Conservation (phyloP, 2,888 invertebrate species). For the Aphidius colemani region DNA sequence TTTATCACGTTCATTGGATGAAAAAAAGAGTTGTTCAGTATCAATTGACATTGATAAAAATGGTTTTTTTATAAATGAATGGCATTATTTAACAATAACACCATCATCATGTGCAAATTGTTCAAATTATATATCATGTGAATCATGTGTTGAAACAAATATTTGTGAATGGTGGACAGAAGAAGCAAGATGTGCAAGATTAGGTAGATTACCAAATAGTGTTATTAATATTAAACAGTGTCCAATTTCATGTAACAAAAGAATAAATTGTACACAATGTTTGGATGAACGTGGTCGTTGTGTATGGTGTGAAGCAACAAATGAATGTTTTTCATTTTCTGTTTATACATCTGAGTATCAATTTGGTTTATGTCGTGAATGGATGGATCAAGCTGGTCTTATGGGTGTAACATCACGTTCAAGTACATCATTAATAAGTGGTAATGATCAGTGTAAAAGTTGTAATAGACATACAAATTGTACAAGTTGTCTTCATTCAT, state of each 20-base stretch:
- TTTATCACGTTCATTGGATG: constrained; percentile 71
- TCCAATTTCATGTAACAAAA: constrained; percentile 79
- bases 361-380: constrained; percentile 89
- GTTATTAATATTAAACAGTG: constrained; percentile 73
- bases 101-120: constrained; percentile 86
- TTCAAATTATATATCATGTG: constrained; percentile 86
- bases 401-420: constrained; percentile 56
- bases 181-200: constrained; percentile 82
- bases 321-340: constrained; percentile 93
- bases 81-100: constrained; percentile 81
- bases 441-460: constrained; percentile 76
- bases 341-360: constrained; percentile 93
- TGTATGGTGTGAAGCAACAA: constrained; percentile 93
- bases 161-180: constrained; percentile 93
- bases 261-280: constrained; percentile 79
- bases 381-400: constrained; percentile 80
- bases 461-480: constrained; percentile 79
- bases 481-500: constrained; percentile 76
- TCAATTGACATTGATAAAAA: constrained; percentile 62
- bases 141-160: constrained; percentile 74
- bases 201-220: constrained; percentile 72
- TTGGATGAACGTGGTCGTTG: constrained; percentile 85
- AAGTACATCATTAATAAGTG: constrained; percentile 44
- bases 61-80: constrained; percentile 66
- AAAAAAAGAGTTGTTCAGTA: constrained; percentile 66